Evolutionary conservation across 1,140 invertebrate species (phyloP).

Genomic region (Rhynchophorus ferrugineus): DNA sequence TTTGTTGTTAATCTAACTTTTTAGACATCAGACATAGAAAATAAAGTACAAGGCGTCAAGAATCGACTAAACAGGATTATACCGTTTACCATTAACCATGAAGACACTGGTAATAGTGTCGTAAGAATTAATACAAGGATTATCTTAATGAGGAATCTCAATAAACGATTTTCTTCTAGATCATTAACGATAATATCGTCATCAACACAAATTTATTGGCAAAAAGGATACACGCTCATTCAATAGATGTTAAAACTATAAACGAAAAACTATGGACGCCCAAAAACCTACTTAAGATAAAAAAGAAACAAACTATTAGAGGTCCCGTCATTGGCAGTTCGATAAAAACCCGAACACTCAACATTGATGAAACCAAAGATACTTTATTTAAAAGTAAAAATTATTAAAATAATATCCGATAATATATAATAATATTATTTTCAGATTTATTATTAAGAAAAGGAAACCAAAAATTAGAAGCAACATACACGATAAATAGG

Average conservation of each 20-base stretch:
- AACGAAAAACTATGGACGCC: conserved; percentile 28
- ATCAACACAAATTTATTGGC: conserved; percentile 20
- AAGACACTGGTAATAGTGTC: background rate
- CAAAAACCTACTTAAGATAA: conserved; percentile 26
- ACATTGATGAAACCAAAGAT: conserved; percentile 16
- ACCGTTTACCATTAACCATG: conserved; percentile 1
- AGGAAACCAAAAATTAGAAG: conserved; percentile 14
- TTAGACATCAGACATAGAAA: conserved; percentile 9
- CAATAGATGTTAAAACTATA: conserved; percentile 19
- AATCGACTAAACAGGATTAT: background rate
- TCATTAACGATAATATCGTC: conserved; percentile 19
- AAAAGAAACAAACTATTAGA: conserved; percentile 25
- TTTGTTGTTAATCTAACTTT: background rate
- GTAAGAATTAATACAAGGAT: conserved; percentile 1
- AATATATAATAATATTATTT: conserved; percentile 16
- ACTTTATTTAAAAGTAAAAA: conserved; percentile 24
- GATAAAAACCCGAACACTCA: conserved; percentile 8
- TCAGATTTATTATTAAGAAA: conserved; percentile 22
- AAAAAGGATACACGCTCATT: conserved; percentile 14
- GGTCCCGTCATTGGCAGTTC: conserved; percentile 17
- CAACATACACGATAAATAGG: conserved; percentile 14
- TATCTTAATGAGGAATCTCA: too few species aligned
- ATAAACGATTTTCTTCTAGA: conserved; percentile 15
- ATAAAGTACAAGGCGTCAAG: conserved; percentile 5
- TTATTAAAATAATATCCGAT: conserved; percentile 1